Percentiles rank a stretch among this genome's conserved stretches.
phyloP scores from a whole-genome alignment of 2,888 invertebrate species.

The Agonopterix arenella region DNA sequence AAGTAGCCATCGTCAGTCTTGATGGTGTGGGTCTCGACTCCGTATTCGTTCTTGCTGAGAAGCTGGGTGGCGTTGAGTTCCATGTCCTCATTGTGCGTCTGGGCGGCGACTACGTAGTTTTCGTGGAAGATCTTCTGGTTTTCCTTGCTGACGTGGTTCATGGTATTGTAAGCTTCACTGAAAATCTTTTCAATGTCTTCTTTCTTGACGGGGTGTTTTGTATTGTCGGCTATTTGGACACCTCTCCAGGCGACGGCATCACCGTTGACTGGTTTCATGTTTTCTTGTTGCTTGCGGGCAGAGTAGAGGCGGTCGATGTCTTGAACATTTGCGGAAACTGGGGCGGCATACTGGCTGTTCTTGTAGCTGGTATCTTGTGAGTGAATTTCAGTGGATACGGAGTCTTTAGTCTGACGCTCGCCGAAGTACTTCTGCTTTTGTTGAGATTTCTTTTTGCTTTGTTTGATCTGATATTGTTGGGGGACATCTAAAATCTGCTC shows the following conservation, averaged over 20 bases:
- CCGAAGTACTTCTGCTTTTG: neutral
- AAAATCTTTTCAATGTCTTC: constrained; percentile 49
- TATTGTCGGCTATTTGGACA: constrained; percentile 31
- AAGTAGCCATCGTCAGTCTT: constrained; percentile 62
- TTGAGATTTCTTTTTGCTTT: neutral
- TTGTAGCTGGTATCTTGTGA: constrained; percentile 13
- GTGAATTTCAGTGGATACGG: constrained; percentile 20
- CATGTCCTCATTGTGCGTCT: constrained; percentile 29
- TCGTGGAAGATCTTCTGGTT: constrained; percentile 44
- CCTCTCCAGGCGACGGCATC: constrained; percentile 40
- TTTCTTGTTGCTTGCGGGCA: constrained; percentile 19
- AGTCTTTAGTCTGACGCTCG: constrained; percentile 8
- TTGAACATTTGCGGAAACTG: constrained; percentile 10
- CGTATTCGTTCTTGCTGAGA: constrained; percentile 47
- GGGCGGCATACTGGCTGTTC: constrained; percentile 16
- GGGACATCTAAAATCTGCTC: neutral
- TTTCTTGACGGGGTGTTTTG: constrained; percentile 25
- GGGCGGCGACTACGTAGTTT: constrained; percentile 24
- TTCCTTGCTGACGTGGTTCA: constrained; percentile 41
- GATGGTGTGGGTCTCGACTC: constrained; percentile 51
- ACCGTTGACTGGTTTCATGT: constrained; percentile 22
- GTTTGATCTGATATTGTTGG: neutral
- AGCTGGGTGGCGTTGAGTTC: constrained; percentile 46
- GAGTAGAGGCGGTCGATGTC: constrained; percentile 27
- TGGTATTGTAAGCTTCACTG: constrained; percentile 43